Base-by-base conservation (phyloP, 1,140 invertebrate genomes). In the Antheraea pernyi region DNA sequence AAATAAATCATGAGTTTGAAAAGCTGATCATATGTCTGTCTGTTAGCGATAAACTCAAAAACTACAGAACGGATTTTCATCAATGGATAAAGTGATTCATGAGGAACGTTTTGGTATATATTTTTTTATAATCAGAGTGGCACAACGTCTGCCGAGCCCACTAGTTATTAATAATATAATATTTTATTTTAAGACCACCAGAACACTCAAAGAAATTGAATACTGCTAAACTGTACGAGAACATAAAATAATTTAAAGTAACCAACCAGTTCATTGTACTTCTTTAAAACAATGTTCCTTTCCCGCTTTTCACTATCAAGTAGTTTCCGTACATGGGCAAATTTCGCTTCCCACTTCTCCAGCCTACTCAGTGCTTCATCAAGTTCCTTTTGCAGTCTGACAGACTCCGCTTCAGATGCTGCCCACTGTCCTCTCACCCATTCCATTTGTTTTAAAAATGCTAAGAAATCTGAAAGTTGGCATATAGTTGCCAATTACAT, bases 261-360 rank as follows among this genome's bases (percentile, higher is more conserved):
- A 53, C 79, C 68, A 74, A 91, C 89, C 81, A 90, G 67, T 69
- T 91, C 89, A 85, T 78, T 91, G 74, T 91, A 91, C 58, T 91
- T 91, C 73, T 90, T 91, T 66, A 91, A 64, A 8, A 90, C 83
- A 77, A 90, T 83, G 74, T 89, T 91, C 30, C 96, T 91, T 67
- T 94, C 94, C 73, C 95, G 94, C 74, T 96, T 96, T 79, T 98
- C 97, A 59, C 94, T 93, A 82, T 98, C 97, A 7, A 98, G 91
- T 46, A 97, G 91, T 70, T 95, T 95, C 63, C 97, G 94, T 0
- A 96, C 96, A 82, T 97, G 95, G 70, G 95, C 95, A 59, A 98
- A 93, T 82, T 97, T 96, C 16, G 94, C 95, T 70, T 97, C 96
- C 66, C 96, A 93, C 73, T 95, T 94, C 0, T 94, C 89, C 46